Evolutionary conservation across 1,140 invertebrate species (phyloP).

Genomic region (Cephus cinctus): DNA sequence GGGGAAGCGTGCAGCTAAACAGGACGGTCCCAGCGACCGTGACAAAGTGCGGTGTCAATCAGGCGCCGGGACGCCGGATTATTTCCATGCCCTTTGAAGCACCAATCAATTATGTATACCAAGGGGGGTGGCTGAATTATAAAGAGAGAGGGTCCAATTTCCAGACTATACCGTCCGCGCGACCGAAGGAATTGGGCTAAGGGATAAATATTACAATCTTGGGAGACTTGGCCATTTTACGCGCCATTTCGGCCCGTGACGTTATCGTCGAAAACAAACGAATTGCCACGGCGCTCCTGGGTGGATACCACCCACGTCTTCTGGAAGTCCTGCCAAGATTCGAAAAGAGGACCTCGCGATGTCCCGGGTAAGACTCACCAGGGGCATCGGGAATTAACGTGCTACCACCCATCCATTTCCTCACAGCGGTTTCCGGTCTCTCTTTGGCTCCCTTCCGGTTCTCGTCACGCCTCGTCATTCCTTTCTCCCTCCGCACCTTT

Average conservation of each 20-base stretch:
- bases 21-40: too few species aligned
- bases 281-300: too few species aligned
- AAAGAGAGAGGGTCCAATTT: constrained; percentile 7
- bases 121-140: neutral
- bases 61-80: constrained; percentile 20
- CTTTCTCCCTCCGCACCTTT: too few species aligned
- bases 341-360: neutral
- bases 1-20: too few species aligned
- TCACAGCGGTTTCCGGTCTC: too few species aligned
- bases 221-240: constrained; percentile 46
- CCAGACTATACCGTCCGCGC: neutral
- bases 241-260: constrained; percentile 49
- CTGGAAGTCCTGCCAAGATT: too few species aligned
- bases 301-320: too few species aligned
- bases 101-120: constrained; percentile 33
- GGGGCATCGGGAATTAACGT: neutral
- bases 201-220: constrained; percentile 43
- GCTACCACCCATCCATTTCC: too few species aligned
- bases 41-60: constrained; percentile 22
- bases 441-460: too few species aligned
- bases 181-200: too few species aligned
- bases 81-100: constrained; percentile 30
- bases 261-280: constrained; percentile 31
- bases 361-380: neutral
- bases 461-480: too few species aligned